phyloP scores from a whole-genome alignment of 1,140 invertebrate species.

The Eumaeus atala region DNA sequence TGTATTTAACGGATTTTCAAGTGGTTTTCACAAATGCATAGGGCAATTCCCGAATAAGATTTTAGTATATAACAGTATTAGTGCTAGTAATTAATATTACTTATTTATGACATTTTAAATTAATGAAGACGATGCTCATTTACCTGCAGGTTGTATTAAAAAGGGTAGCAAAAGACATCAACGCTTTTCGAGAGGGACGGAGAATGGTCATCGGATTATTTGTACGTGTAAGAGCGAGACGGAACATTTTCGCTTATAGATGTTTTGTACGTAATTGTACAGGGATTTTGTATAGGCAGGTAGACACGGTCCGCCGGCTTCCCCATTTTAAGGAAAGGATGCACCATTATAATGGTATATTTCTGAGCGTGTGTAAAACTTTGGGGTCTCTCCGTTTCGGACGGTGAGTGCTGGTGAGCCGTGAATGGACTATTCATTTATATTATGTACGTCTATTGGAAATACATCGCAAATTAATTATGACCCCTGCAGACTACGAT shows the following conservation, averaged over 20 bases:
- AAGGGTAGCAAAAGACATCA: slow-evolving; percentile 62
- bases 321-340: slow-evolving; percentile 59
- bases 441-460: not conserved
- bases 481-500: too few species aligned
- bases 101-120: too few species aligned
- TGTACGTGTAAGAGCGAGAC: slow-evolving; percentile 39
- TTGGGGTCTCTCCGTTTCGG: slow-evolving; percentile 51
- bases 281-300: slow-evolving; percentile 63
- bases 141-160: slow-evolving; percentile 23
- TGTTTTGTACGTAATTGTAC: slow-evolving; percentile 47
- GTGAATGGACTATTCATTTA: slow-evolving; percentile 29
- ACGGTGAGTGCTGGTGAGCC: slow-evolving; percentile 48
- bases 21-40: too few species aligned
- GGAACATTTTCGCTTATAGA: slow-evolving; percentile 49
- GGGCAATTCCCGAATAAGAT: too few species aligned
- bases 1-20: too few species aligned
- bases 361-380: slow-evolving; percentile 42
- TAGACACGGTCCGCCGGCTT: slow-evolving; percentile 62
- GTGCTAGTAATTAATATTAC: too few species aligned
- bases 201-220: slow-evolving; percentile 20
- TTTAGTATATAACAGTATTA: too few species aligned
- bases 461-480: too few species aligned
- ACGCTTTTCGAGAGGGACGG: slow-evolving; percentile 48
- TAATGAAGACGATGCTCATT: slow-evolving; percentile 8
- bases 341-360: slow-evolving; percentile 41